Evolutionary conservation across 2,113 vertebrate genomes (phyloP), one percentile per base, ranked within the genome.

Genomic region (Acanthisitta chloris): DNA sequence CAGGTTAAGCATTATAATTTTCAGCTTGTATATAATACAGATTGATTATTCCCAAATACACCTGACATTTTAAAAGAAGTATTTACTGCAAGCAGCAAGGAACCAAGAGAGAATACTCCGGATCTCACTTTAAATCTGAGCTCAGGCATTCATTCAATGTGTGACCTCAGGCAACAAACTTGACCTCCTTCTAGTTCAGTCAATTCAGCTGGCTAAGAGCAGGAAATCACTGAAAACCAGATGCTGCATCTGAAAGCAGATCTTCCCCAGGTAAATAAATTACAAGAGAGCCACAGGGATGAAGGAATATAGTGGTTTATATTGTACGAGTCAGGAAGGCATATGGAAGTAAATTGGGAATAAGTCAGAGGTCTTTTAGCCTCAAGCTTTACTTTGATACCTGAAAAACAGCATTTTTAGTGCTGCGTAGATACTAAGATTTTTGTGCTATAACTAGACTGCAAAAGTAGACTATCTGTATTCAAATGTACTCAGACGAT

Each of bases 201-300:
- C 86, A 94, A 90, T 95, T 88, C 89, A 91, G 67, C 86, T 69
- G 57, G 58, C 67, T 89, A 91, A 92, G 72, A 91, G 77, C 71
- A 94, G 77, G 92, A 96, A 93, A 94, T 91, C 77, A 64, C 19
- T 94, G 92, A 84, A 96, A 96, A 94, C 16, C 86, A 92, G 84
- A 92, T 88, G 84, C 55, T 86, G 78, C 64, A 90, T 86, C 92
- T 94, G 66, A 92, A 97, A 90, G 40, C 81, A 90, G 55, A 88
- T 71, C 64, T 90, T 96, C 84, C 43, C n/a, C 81, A 93, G 66
- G 90, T 96, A 96, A 96, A 90, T 94, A 96, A 94, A 94, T 94
- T 97, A 95, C 64, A 83, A 57, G 52, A 64, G 40, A 65, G 72
- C 71, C 86, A 95, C 49, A 62, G 79, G 84, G 84, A 81, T 57